Conservation (phyloP, 2,888 invertebrate genomes). For the Melinaea menophilus region DNA sequence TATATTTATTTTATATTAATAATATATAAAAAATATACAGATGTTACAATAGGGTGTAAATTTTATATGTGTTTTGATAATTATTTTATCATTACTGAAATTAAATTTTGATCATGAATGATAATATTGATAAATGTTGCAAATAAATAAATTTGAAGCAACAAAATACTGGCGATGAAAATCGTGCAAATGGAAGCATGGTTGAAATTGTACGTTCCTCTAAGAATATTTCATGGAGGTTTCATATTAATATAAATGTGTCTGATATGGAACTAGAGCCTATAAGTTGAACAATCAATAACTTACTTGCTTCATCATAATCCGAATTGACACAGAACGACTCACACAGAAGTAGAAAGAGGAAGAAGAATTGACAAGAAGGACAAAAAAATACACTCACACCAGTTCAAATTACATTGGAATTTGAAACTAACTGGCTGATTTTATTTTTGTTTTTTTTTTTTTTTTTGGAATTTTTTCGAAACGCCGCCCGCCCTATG, state of each 20-base stretch:
- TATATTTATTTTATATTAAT: no score
- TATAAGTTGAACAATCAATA: conserved; percentile 18
- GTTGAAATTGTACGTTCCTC: neutral
- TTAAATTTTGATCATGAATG: no score
- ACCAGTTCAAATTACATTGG: neutral
- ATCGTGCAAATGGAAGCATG: no score
- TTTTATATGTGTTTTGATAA: no score
- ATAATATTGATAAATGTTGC: no score
- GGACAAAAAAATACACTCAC: neutral
- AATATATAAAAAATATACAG: no score
- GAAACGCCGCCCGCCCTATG: conserved; percentile 36
- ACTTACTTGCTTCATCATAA: conserved; percentile 30
- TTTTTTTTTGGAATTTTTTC: conserved; percentile 34
- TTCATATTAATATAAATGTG: neutral
- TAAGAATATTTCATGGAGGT: neutral
- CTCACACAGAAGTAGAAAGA: neutral
- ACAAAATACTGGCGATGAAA: no score
- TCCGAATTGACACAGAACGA: conserved; percentile 26
- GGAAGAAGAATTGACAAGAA: neutral
- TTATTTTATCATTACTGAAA: no score
- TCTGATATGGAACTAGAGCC: conserved; percentile 13
- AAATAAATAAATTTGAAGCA: no score
- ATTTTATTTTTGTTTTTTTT: conserved; percentile 14
- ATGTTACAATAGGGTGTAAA: no score
- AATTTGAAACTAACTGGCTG: neutral